Evolutionary conservation across 2,888 invertebrate species (phyloP).

Genomic region (Callimorpha dominula): DNA sequence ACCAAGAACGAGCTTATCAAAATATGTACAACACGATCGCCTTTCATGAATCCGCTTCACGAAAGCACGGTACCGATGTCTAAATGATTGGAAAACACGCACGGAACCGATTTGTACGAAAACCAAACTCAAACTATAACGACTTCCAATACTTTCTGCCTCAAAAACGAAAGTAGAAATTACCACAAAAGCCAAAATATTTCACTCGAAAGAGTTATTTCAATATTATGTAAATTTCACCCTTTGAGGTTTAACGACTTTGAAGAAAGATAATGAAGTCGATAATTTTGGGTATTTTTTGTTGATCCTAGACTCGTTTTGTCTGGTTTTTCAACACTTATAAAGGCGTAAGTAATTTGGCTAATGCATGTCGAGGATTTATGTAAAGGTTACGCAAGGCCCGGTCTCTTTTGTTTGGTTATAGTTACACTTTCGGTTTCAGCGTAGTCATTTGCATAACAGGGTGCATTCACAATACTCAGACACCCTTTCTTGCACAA

Average conservation of each 20-base stretch:
- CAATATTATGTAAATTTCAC: slow-evolving; percentile 77
- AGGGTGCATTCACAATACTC: slow-evolving; percentile 74
- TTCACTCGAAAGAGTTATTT: slow-evolving; percentile 67
- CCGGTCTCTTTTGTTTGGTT: slow-evolving; percentile 64
- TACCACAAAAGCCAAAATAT: slow-evolving; percentile 83
- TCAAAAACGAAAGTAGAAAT: slow-evolving; percentile 74
- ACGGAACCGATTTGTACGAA: slow-evolving; percentile 55
- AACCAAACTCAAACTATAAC: slow-evolving; percentile 58
- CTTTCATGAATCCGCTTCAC: slow-evolving; percentile 70
- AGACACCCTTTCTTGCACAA: slow-evolving; percentile 77
- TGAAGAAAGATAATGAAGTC: slow-evolving; percentile 60
- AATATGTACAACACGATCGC: slow-evolving; percentile 79
- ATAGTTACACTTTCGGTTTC: slow-evolving; percentile 81
- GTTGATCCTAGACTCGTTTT: slow-evolving; percentile 64
- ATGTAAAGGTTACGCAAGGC: slow-evolving; percentile 79
- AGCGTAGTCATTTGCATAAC: slow-evolving; percentile 85
- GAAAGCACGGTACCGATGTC: slow-evolving; percentile 53
- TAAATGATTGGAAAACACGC: slow-evolving; percentile 67
- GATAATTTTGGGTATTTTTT: slow-evolving; percentile 69
- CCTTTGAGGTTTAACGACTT: slow-evolving; percentile 61
- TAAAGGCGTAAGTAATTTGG: slow-evolving; percentile 75
- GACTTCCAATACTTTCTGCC: slow-evolving; percentile 52
- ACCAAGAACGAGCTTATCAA: slow-evolving; percentile 78
- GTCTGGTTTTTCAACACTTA: slow-evolving; percentile 63
- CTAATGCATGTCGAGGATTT: slow-evolving; percentile 84